These are phyloP conservation scores for Epinephelus cyanopodus DNA, from an alignment of 2,113 vertebrate genomes.

Conservation along the genomic window DNA sequence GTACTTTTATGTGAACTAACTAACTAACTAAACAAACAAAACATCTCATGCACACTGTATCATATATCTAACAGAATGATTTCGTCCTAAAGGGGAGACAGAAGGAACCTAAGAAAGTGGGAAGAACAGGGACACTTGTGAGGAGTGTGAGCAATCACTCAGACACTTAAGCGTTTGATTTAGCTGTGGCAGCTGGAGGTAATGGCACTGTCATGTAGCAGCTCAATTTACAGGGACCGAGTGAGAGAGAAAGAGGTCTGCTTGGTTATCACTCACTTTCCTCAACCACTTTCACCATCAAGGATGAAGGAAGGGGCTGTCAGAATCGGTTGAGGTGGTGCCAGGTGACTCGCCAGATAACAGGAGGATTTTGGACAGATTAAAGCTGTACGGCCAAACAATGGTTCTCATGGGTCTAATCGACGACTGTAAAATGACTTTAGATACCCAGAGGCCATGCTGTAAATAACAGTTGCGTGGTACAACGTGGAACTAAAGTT, in stretches of 20 bases:
- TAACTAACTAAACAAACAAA: neutral
- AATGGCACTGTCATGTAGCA: slow-evolving; percentile 75
- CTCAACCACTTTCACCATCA: slow-evolving; percentile 49
- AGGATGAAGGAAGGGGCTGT: slow-evolving; percentile 52
- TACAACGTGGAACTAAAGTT: neutral
- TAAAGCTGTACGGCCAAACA: slow-evolving; percentile 28
- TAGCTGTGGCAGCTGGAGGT: slow-evolving; percentile 71
- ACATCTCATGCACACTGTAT: neutral
- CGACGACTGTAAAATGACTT: slow-evolving; percentile 1
- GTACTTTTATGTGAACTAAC: neutral
- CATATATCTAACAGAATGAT: neutral
- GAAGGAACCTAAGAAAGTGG: slow-evolving; percentile 19
- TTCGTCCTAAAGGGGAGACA: slow-evolving; percentile 3
- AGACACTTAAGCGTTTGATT: slow-evolving; percentile 76
- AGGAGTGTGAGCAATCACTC: slow-evolving; percentile 68
- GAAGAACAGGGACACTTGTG: slow-evolving; percentile 54
- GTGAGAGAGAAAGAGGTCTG: slow-evolving; percentile 36
- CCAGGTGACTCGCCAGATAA: slow-evolving; percentile 49
- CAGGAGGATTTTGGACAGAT: slow-evolving; percentile 35
- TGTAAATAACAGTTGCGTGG: neutral
- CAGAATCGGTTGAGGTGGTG: slow-evolving; percentile 11
- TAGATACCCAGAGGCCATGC: too few relatives aligned
- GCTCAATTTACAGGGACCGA: slow-evolving; percentile 69
- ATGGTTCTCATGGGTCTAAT: neutral
- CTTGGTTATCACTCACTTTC: slow-evolving; percentile 68